A percentile compares a stretch with the other conserved stretches of the same genome.
These are phyloP conservation scores for Nothobranchius furzeri DNA, from an alignment of 2,113 vertebrate species.

Conservation along the genomic window DNA sequence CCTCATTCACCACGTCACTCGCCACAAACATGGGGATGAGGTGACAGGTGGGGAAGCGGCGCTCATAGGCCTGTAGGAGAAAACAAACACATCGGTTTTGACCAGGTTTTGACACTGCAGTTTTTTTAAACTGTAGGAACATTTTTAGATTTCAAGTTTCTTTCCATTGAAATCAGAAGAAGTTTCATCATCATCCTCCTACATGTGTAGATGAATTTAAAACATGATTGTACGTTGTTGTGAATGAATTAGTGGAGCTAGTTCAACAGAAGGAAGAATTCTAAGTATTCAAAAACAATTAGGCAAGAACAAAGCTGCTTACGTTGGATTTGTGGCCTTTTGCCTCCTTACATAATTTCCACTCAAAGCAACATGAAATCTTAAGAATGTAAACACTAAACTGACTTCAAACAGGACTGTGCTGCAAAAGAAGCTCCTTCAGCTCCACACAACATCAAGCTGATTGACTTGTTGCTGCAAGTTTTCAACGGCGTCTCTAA, in stretches of 20 bases:
- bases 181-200: neutral
- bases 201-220: too few relatives aligned
- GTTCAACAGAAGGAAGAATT: too few relatives aligned
- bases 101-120: neutral
- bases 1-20: slow-evolving; percentile 87
- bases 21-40: slow-evolving; percentile 97
- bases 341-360: neutral
- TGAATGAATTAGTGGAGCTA: too few relatives aligned
- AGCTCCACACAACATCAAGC: too few relatives aligned
- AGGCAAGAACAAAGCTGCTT: neutral
- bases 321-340: neutral
- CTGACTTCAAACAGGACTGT: too few relatives aligned
- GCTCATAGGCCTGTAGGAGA: slow-evolving; percentile 87
- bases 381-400: neutral
- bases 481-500: too few relatives aligned
- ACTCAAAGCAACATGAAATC: neutral
- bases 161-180: neutral
- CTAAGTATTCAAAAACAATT: too few relatives aligned
- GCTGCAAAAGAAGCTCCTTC: too few relatives aligned
- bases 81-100: neutral
- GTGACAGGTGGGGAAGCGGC: slow-evolving; percentile 93
- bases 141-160: slow-evolving; percentile 7
- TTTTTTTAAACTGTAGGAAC: neutral
- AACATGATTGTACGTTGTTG: too few relatives aligned
- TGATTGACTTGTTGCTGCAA: too few relatives aligned